Percentiles rank a stretch among this genome's conserved stretches.
Evolutionary conservation across 2,888 invertebrate species (phyloP).

Genomic region (Aporophyla nigra): DNA sequence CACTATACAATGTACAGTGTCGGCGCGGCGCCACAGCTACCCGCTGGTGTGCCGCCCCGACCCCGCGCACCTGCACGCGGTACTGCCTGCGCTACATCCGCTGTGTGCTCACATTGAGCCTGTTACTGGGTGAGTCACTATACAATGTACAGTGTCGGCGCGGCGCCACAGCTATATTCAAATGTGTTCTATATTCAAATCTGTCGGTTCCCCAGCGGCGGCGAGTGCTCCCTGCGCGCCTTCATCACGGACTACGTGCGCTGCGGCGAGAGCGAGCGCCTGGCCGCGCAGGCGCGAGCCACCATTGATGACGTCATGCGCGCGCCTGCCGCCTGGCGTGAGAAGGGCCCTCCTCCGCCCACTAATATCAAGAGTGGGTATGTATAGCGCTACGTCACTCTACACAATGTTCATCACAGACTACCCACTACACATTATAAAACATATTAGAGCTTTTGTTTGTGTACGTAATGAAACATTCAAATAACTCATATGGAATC

Average conservation of each 20-base stretch:
- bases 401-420: not conserved
- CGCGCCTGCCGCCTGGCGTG: conserved; percentile 94
- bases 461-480: too few species aligned
- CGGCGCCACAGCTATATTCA: conserved; percentile 67
- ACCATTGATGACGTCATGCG: conserved; percentile 92
- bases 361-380: conserved; percentile 57
- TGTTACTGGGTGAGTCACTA: conserved; percentile 87
- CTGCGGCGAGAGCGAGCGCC: conserved; percentile 95
- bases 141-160: conserved; percentile 5
- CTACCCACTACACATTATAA: too few species aligned
- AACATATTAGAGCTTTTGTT: too few species aligned
- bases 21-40: conserved; percentile 64
- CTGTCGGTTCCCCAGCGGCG: conserved; percentile 66
- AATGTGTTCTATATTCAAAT: not conserved
- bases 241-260: conserved; percentile 97
- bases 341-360: conserved; percentile 91
- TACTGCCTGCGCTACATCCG: conserved; percentile 95
- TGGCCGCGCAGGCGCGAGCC: conserved; percentile 75
- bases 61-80: conserved; percentile 93
- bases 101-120: conserved; percentile 96
- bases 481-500: too few species aligned
- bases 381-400: not conserved
- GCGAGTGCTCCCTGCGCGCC: conserved; percentile 94
- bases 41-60: conserved; percentile 93
- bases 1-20: not conserved